phyloP scores from a whole-genome alignment of 2,797 vertebrate species.

The Melopsittacus undulatus region DNA sequence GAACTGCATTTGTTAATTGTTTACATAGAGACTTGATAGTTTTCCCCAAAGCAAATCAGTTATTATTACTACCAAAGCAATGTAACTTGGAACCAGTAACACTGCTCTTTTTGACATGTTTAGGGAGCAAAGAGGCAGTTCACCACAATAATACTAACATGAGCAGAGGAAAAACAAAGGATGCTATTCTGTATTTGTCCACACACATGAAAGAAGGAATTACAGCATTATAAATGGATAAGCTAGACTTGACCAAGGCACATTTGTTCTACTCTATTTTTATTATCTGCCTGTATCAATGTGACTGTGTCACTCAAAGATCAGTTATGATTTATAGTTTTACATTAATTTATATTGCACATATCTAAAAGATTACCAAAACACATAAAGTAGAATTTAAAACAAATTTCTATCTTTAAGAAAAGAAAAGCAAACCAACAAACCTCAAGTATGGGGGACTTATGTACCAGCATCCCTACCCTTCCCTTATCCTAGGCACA shows the following conservation, averaged over 20 bases:
- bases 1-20: conserved; percentile 10
- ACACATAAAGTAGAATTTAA: not conserved
- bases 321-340: not conserved
- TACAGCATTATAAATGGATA: not conserved
- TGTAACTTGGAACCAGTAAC: not conserved
- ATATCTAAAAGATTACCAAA: not conserved
- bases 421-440: too few relatives aligned
- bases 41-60: not conserved
- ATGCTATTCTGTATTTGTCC: not conserved
- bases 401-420: not conserved
- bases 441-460: not conserved
- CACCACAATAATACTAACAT: not conserved
- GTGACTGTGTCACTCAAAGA: not conserved
- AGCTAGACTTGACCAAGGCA: not conserved
- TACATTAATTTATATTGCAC: not conserved
- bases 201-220: not conserved
- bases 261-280: not conserved
- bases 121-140: not conserved
- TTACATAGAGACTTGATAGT: not conserved
- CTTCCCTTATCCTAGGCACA: not conserved
- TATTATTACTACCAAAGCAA: not conserved
- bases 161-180: not conserved
- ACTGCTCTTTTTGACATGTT: not conserved
- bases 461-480: not conserved
- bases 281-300: not conserved